Conservation (phyloP, 2,113 vertebrate genomes). For the Chaetura pelagica region DNA sequence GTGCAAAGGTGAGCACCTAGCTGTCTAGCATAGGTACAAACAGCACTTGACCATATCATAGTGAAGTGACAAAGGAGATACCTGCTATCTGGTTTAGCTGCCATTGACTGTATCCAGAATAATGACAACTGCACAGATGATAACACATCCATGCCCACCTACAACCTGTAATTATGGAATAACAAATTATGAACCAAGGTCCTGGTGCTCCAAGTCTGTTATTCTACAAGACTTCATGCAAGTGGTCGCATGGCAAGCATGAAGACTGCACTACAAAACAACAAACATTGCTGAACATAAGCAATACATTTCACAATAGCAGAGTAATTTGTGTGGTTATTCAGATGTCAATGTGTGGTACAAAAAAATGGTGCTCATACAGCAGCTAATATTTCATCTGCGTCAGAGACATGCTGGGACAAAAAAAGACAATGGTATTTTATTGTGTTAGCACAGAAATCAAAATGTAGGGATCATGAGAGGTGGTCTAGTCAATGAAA, state of each 20-base stretch:
- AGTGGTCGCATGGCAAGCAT: background rate
- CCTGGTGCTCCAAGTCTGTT: background rate
- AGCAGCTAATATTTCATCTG: background rate
- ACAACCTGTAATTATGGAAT: background rate
- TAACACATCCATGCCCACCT: background rate
- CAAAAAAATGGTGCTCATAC: background rate
- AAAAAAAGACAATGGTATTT: background rate
- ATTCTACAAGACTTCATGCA: background rate
- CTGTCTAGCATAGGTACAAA: background rate
- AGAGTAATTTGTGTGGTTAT: background rate
- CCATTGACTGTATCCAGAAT: background rate
- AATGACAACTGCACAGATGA: background rate
- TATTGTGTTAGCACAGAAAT: background rate
- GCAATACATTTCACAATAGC: background rate
- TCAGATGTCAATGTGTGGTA: background rate
- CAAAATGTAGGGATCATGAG: background rate
- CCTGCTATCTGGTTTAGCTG: background rate
- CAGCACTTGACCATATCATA: background rate
- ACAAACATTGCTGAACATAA: background rate
- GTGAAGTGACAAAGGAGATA: background rate
- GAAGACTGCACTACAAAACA: background rate
- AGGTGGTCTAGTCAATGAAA: background rate
- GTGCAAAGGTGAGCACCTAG: background rate
- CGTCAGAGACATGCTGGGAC: background rate
- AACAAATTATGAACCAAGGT: background rate